Conservation (phyloP, 2,888 invertebrate species). For the Harpalus rufipes region DNA sequence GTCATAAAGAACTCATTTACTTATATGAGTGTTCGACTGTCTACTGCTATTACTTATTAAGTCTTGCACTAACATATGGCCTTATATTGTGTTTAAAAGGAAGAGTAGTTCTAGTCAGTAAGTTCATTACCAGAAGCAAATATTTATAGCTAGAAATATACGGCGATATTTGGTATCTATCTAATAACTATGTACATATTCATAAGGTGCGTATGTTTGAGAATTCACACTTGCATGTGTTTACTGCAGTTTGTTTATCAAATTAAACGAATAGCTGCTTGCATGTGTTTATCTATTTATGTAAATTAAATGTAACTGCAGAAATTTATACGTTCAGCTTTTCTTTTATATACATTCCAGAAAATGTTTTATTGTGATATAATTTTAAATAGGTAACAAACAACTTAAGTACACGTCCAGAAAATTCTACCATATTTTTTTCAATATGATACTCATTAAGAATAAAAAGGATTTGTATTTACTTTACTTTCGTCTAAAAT, state of each 20-base stretch:
- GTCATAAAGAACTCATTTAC: slow-evolving; percentile 34
- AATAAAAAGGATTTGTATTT: too few relatives aligned
- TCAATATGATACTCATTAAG: too few relatives aligned
- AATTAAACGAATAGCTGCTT: neutral
- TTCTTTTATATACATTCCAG: neutral
- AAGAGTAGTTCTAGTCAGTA: neutral
- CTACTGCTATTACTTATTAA: slow-evolving; percentile 15
- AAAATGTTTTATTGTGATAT: neutral
- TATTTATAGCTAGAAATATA: slow-evolving; percentile 22
- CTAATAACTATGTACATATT: slow-evolving; percentile 28
- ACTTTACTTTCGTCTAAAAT: too few relatives aligned
- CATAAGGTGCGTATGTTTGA: slow-evolving; percentile 2
- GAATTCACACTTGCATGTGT: slow-evolving; percentile 12
- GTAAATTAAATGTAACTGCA: slow-evolving; percentile 3
- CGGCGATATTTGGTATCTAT: slow-evolving; percentile 4
- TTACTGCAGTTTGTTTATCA: slow-evolving; percentile 5
- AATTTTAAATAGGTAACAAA: neutral
- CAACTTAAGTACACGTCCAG: neutral
- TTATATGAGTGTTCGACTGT: slow-evolving; percentile 18
- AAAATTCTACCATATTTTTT: too few relatives aligned
- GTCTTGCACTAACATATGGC: slow-evolving; percentile 19
- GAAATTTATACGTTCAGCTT: neutral
- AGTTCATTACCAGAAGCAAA: slow-evolving; percentile 19
- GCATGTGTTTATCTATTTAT: slow-evolving; percentile 6
- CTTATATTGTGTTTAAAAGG: neutral